These are phyloP conservation scores for Glossosoma conforme DNA, from an alignment of 1,140 invertebrate genomes.

Conservation along the genomic window DNA sequence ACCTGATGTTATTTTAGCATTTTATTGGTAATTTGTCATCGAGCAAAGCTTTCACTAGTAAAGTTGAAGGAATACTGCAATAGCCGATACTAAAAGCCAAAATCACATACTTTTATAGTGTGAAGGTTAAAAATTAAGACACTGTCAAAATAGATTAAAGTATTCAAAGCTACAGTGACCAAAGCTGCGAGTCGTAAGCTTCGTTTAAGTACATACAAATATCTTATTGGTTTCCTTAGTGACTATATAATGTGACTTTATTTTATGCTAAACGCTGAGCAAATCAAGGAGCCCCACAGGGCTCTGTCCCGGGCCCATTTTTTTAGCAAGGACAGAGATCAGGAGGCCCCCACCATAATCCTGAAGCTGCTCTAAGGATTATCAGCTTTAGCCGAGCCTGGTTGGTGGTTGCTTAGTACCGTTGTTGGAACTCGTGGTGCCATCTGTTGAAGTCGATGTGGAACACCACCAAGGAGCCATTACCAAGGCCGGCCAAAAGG, in stretches of 20 bases:
- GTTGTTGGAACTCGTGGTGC: constrained; percentile 97
- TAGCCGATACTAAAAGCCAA: constrained; percentile 20
- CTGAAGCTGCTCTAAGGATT: too few relatives aligned
- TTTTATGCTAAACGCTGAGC: too few relatives aligned
- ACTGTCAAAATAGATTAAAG: constrained; percentile 13
- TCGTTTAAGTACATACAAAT: constrained; percentile 21
- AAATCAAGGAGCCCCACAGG: too few relatives aligned
- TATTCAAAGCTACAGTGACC: constrained; percentile 22
- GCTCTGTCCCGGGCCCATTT: too few relatives aligned
- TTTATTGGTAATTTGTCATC: too few relatives aligned
- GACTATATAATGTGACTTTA: constrained; percentile 28
- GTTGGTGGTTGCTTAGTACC: constrained; percentile 57
- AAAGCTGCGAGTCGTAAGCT: constrained; percentile 11
- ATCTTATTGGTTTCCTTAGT: constrained; percentile 24
- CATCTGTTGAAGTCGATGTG: constrained; percentile 99
- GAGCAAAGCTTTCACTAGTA: too few relatives aligned
- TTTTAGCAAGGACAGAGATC: too few relatives aligned
- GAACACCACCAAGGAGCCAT: constrained; percentile 96
- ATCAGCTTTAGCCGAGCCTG: too few relatives aligned
- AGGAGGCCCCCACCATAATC: too few relatives aligned
- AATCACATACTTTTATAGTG: background rate
- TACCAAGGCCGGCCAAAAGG: constrained; percentile 90
- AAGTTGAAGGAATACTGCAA: constrained; percentile 15
- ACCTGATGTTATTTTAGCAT: too few relatives aligned
- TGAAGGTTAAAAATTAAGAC: constrained; percentile 4